Conservation (phyloP, 2,888 invertebrate species). For the Hofmannophila pseudospretella region DNA sequence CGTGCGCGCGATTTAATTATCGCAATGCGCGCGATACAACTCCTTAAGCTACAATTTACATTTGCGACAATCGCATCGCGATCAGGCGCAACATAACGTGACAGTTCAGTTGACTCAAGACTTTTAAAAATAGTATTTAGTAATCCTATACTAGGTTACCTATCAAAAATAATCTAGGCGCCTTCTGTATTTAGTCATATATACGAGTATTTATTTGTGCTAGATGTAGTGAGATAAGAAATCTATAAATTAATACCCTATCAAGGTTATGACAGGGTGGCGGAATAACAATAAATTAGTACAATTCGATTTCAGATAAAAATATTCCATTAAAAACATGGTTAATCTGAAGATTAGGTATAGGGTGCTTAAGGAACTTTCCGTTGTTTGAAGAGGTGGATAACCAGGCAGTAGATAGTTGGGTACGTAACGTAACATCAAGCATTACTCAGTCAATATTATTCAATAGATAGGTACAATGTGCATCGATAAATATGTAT, state of each 20-base stretch:
- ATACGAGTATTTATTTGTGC: no score
- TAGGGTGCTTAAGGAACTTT: conserved; percentile 44
- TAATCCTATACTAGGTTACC: no score
- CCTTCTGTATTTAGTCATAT: not conserved
- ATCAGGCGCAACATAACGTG: no score
- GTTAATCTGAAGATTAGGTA: conserved; percentile 51
- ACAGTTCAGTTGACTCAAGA: no score
- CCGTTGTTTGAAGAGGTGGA: conserved; percentile 38
- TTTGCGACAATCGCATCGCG: no score
- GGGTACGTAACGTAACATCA: conserved; percentile 14
- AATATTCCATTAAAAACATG: conserved; percentile 54
- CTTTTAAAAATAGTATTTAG: no score
- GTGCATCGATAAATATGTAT: no score
- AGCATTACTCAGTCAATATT: conserved; percentile 12
- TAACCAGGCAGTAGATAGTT: conserved; percentile 6
- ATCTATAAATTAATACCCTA: conserved; percentile 2
- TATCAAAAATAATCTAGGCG: not conserved
- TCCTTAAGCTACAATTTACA: no score
- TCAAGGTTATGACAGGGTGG: conserved; percentile 10
- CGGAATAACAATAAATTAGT: not conserved
- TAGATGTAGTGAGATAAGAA: not conserved
- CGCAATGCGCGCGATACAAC: no score
- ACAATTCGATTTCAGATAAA: conserved; percentile 29
- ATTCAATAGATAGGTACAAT: no score
- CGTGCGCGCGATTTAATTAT: no score